Evolutionary conservation across 2,113 vertebrate genomes (phyloP).

Genomic region (Rhinolophus ferrumequinum): DNA sequence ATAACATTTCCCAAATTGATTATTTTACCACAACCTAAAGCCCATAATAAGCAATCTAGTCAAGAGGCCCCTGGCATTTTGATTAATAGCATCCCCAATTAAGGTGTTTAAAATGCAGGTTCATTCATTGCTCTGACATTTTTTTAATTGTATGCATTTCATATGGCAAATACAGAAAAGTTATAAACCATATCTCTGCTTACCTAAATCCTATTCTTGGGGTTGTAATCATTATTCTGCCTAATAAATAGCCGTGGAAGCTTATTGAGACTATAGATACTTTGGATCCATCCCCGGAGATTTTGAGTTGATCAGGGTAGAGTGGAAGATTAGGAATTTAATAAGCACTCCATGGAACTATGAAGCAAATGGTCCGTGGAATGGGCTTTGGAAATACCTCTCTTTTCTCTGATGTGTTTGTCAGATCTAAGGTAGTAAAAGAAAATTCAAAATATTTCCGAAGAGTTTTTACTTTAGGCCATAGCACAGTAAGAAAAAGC

Average conservation of each 20-base stretch:
- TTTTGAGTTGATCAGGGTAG: background rate
- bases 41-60: background rate
- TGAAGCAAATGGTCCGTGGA: background rate
- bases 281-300: background rate
- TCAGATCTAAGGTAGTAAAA: background rate
- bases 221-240: background rate
- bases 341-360: background rate
- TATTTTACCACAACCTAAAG: background rate
- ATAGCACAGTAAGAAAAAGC: background rate
- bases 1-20: background rate
- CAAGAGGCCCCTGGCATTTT: background rate
- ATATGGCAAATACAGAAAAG: background rate
- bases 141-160: background rate
- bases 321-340: slow-evolving; percentile 2
- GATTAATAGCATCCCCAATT: background rate
- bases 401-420: background rate
- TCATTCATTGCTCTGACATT: background rate
- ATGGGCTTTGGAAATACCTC: background rate
- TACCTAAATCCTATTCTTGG: background rate
- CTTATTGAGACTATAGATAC: background rate
- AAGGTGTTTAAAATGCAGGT: background rate
- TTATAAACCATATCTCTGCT: background rate
- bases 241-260: background rate
- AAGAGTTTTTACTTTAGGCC: background rate
- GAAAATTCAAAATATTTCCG: background rate